phyloP scores from a whole-genome alignment of 2,888 invertebrate genomes.

The Mythimna impura region DNA sequence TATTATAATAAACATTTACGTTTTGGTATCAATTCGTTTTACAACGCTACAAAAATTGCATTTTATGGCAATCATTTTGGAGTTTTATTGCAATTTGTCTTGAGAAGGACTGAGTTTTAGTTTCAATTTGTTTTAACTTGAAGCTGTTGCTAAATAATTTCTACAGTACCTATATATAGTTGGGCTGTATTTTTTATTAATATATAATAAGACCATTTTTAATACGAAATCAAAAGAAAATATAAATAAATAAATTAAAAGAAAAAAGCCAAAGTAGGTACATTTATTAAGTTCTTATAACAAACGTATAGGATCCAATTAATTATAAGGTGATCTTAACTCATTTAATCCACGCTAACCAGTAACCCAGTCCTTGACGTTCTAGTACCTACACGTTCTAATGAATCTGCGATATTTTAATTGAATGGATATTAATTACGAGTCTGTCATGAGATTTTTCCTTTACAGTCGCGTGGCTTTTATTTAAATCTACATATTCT shows the following conservation, averaged over 20 bases:
- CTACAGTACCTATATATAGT: too few species aligned
- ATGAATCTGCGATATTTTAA: conserved; percentile 13
- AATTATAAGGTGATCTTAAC: neutral
- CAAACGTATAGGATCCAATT: neutral
- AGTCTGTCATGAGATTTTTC: conserved; percentile 10
- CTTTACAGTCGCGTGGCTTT: conserved; percentile 10
- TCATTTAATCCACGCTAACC: neutral
- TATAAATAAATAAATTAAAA: too few species aligned
- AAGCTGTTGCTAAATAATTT: too few species aligned
- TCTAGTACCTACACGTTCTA: neutral
- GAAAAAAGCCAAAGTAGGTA: too few species aligned
- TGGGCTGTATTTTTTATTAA: too few species aligned
- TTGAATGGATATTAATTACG: conserved; percentile 11
- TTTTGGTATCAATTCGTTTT: conserved; percentile 48
- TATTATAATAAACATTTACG: conserved; percentile 37
- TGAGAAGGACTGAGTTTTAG: conserved; percentile 14
- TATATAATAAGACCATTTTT: neutral
- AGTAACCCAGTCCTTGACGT: neutral
- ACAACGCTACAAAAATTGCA: conserved; percentile 37
- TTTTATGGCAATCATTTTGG: conserved; percentile 26
- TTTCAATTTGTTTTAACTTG: conserved; percentile 14
- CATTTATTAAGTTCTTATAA: neutral
- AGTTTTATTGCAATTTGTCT: conserved; percentile 20
- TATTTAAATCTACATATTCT: conserved; percentile 13
- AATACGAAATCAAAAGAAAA: neutral